Conservation (phyloP, 2,888 invertebrate species). For the Labia minor region DNA sequence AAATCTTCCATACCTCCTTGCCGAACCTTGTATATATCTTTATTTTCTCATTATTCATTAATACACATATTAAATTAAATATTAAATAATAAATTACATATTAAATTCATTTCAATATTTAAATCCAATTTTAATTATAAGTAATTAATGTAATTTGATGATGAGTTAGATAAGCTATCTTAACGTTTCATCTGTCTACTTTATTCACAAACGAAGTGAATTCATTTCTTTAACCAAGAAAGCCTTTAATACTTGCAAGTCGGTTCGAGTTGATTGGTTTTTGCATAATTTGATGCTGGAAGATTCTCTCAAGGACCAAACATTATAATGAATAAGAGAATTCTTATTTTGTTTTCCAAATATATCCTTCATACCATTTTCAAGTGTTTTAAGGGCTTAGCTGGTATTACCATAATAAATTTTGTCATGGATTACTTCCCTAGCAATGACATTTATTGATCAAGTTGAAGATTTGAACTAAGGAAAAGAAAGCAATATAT, state of each 20-base stretch:
- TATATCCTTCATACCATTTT: background rate
- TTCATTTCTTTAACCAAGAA: no score
- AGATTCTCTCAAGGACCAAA: background rate
- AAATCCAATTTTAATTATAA: no score
- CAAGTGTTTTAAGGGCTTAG: background rate
- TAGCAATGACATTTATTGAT: background rate
- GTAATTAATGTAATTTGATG: no score
- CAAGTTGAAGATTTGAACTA: background rate
- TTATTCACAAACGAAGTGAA: no score
- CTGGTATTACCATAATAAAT: background rate
- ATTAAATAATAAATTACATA: no score
- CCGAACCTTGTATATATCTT: no score
- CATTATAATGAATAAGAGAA: background rate
- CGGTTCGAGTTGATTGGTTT: background rate
- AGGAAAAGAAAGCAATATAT: background rate
- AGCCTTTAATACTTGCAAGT: background rate
- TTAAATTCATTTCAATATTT: no score
- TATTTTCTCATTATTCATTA: no score
- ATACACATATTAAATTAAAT: no score
- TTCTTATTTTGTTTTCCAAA: background rate
- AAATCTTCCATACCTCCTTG: no score
- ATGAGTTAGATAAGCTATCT: no score
- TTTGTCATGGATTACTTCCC: background rate
- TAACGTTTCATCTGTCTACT: no score
- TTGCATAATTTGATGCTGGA: constrained; percentile 1